Evolutionary conservation across 2,888 invertebrate species (phyloP).

Genomic region (Agonum fuliginosum): DNA sequence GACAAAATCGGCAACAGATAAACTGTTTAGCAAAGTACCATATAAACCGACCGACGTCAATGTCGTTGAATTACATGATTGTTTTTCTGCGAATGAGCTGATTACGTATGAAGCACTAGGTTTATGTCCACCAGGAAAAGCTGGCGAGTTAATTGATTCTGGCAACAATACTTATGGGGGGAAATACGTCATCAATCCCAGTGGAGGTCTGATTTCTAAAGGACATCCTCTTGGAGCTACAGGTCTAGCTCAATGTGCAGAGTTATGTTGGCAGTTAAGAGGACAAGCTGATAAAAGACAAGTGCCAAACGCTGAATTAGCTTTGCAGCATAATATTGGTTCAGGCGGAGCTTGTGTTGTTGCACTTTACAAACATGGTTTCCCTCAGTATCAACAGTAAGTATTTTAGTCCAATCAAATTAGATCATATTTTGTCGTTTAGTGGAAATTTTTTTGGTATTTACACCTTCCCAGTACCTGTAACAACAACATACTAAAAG

Average conservation of each 20-base stretch:
- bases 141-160: constrained; percentile 92
- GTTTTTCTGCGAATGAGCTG: constrained; percentile 97
- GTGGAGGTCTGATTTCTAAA: constrained; percentile 99
- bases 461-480: too few relatives aligned
- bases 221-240: constrained; percentile 99
- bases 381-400: constrained; percentile 72
- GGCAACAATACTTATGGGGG: constrained; percentile 99
- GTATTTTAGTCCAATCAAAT: too few relatives aligned
- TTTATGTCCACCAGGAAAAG: constrained; percentile 91
- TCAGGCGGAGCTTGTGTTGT: constrained; percentile 97
- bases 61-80: constrained; percentile 97
- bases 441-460: too few relatives aligned
- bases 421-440: too few relatives aligned
- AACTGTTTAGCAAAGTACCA: constrained; percentile 84
- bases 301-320: constrained; percentile 85
- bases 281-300: constrained; percentile 86
- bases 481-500: too few relatives aligned
- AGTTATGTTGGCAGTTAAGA: constrained; percentile 89
- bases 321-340: constrained; percentile 97
- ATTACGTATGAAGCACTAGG: constrained; percentile 98
- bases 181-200: constrained; percentile 97
- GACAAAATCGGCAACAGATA: constrained; percentile 88
- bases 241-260: constrained; percentile 88
- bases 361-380: constrained; percentile 92
- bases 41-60: constrained; percentile 88